Percentiles rank a stretch among this genome's conserved stretches.
phyloP scores from a whole-genome alignment of 2,113 vertebrate genomes.

The Sardina pilchardus region DNA sequence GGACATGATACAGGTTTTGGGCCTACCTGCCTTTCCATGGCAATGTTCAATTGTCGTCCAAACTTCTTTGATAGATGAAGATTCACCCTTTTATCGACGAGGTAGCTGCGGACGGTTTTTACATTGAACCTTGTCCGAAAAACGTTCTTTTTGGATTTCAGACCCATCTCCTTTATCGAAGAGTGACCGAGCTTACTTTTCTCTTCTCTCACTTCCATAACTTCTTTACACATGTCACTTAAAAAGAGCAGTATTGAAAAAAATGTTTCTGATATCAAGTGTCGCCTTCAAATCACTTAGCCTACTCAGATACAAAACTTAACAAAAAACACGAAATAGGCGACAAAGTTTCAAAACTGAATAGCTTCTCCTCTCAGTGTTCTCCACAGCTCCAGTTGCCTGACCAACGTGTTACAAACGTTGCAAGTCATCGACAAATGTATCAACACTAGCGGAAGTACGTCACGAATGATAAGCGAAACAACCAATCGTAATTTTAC shows the following conservation, averaged over 20 bases:
- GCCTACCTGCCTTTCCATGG: neutral
- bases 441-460: neutral
- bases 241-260: neutral
- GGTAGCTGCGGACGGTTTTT: neutral
- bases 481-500: neutral
- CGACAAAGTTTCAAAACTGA: neutral
- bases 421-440: slow-evolving; percentile 7
- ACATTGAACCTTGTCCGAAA: neutral
- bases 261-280: neutral
- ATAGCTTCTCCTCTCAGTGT: too few species aligned
- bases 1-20: neutral
- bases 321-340: neutral
- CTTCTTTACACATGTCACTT: neutral
- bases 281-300: neutral
- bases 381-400: neutral
- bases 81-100: neutral
- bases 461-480: neutral
- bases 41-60: neutral
- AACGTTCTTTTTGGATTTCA: neutral
- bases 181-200: neutral
- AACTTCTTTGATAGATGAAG: neutral
- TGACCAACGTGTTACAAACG: neutral
- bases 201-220: neutral
- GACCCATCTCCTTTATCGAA: neutral
- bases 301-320: too few species aligned